A percentile compares a stretch with the other conserved stretches of the same genome.
Evolutionary conservation across 2,888 invertebrate genomes (phyloP).

Genomic region (Agriopis marginaria): DNA sequence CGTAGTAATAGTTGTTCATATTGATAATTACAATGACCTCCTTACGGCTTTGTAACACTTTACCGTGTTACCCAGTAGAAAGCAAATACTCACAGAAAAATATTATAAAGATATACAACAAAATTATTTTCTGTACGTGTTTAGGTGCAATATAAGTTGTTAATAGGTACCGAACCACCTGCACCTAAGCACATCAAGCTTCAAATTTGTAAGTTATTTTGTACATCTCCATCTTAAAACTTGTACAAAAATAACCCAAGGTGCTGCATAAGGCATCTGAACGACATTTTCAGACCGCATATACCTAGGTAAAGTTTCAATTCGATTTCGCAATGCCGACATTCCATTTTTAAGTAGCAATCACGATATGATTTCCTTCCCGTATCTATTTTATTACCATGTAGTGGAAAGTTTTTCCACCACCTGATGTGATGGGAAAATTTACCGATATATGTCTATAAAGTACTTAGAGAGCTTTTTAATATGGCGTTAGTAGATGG

Average conservation of each 20-base stretch:
- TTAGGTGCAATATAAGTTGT: too few species aligned
- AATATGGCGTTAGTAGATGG: too few species aligned
- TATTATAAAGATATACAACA: too few species aligned
- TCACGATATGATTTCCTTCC: conserved; percentile 70
- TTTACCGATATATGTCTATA: neutral
- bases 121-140: too few species aligned
- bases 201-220: neutral
- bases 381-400: conserved; percentile 47
- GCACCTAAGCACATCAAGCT: too few species aligned
- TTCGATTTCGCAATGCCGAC: conserved; percentile 70
- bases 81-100: too few species aligned
- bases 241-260: conserved; percentile 15
- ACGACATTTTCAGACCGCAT: conserved; percentile 67
- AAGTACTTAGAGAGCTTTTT: neutral
- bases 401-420: conserved; percentile 38
- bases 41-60: too few species aligned
- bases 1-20: too few species aligned
- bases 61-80: too few species aligned
- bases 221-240: neutral
- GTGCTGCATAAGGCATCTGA: conserved; percentile 48
- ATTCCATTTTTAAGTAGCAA: conserved; percentile 80
- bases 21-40: too few species aligned
- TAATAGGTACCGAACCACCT: too few species aligned
- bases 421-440: conserved; percentile 22
- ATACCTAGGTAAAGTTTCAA: conserved; percentile 63